Evolutionary conservation across 2,888 invertebrate species (phyloP), one percentile per base, ranked within the genome.

Genomic region (Xanthia icteritia): DNA sequence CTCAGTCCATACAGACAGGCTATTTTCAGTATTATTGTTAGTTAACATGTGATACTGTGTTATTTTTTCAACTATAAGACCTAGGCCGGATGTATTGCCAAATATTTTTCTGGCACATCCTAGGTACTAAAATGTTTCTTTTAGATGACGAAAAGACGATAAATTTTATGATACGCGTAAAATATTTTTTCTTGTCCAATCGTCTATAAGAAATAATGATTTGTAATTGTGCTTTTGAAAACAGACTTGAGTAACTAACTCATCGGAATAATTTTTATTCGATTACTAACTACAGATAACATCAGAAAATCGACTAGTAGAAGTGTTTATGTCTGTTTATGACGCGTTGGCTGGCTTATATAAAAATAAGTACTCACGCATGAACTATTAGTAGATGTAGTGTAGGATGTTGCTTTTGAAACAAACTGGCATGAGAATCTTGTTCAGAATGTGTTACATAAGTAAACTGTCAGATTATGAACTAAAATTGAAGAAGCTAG

Each of bases 321-420:
- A 42, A 39, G 15, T 72, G 54, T 79, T 36, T 42, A 67, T 71
- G 54, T 66, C 71, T 68, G 27, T 15, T 20, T 56, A 48, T 68
- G 81, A 85, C 64, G 75, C 42, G 31, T 27, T 67, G 20, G n/a
- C 31, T 68, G 65, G 73, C 63, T 73, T 64, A 65, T 45, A 64
- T 36, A 68, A 80, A 86, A 86, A 76, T 83, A 76, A 61, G 68
- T 60, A 42, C 20, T n/a, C 31, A 65, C 68, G 68, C 42, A 81
- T 75, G 67, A 72, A 76, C 36, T 73, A 73, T 70, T 75, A 78
- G 39, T 45, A 60, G 82, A 71, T 78, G 31, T 66, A 84, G 70
- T 82, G 82, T 77, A 76, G 73, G 68, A 39, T 79, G 71, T 60
- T 51, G 17, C 9, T n/a, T 79, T 61, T 71, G 36, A 61, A 75